phyloP scores from a whole-genome alignment of 2,888 invertebrate genomes.

The Eristalis tenax region DNA sequence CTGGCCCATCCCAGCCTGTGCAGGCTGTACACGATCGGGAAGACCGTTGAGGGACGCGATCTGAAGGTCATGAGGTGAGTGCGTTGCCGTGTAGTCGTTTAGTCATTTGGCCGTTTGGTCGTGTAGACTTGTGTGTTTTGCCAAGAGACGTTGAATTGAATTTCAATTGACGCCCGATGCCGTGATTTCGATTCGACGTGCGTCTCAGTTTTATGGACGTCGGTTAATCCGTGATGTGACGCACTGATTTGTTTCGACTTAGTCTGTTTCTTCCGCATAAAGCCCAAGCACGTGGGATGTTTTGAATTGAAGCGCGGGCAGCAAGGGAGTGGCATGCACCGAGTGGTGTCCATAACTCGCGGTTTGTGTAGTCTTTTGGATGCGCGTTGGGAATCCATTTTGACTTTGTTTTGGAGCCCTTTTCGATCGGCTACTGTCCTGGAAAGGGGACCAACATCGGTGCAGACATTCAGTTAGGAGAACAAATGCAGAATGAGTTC shows the following conservation, averaged over 20 bases:
- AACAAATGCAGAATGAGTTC: too few relatives aligned
- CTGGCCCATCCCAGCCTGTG: slow-evolving; percentile 87
- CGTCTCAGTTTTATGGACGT: neutral
- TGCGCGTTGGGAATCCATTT: too few relatives aligned
- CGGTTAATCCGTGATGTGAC: neutral
- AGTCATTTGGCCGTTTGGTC: neutral
- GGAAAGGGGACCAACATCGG: too few relatives aligned
- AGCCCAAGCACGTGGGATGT: neutral
- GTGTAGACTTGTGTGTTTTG: slow-evolving; percentile 1
- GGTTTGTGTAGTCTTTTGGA: neutral
- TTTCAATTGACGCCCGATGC: slow-evolving; percentile 25
- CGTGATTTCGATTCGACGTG: neutral
- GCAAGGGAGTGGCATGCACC: neutral
- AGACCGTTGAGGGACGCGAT: slow-evolving; percentile 87
- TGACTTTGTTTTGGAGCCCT: too few relatives aligned
- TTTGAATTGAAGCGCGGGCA: neutral
- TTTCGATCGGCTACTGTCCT: too few relatives aligned
- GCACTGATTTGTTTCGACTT: neutral
- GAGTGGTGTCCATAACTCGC: neutral
- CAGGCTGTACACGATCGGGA: slow-evolving; percentile 88
- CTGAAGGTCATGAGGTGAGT: slow-evolving; percentile 85
- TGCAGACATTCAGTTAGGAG: too few relatives aligned
- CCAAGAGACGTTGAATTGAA: slow-evolving; percentile 24
- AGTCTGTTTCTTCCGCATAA: neutral
- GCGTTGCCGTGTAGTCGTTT: neutral